These are phyloP conservation scores for Caenorhabditis wallacei DNA, from an alignment of 2,888 invertebrate genomes.

Conservation along the genomic window DNA sequence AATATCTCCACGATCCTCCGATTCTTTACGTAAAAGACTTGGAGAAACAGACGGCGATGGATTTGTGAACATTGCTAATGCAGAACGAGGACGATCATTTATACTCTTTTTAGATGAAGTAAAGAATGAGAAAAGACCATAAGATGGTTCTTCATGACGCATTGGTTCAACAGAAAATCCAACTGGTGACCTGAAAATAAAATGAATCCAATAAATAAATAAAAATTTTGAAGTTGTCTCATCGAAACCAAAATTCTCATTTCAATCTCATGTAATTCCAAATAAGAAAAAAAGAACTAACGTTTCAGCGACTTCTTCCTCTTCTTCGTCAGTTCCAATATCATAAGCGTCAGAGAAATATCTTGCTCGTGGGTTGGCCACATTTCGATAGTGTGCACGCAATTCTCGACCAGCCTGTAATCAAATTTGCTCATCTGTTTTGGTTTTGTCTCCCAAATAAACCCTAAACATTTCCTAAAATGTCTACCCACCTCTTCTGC, in stretches of 20 bases:
- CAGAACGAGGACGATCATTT: conserved; percentile 67
- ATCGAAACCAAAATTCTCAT: background rate
- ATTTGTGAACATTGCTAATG: conserved; percentile 64
- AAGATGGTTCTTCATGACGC: conserved; percentile 57
- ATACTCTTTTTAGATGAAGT: conserved; percentile 59
- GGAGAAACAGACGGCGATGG: conserved; percentile 47
- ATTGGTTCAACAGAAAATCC: conserved; percentile 56
- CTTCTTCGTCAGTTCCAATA: conserved; percentile 52
- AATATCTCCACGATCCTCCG: conserved; percentile 66
- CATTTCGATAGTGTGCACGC: conserved; percentile 67
- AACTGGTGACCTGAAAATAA: conserved; percentile 29
- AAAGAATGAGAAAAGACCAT: conserved; percentile 72
- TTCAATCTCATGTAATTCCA: background rate
- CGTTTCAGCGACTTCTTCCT: conserved; percentile 55
- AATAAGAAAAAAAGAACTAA: conserved; percentile 3
- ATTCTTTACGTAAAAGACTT: conserved; percentile 56
- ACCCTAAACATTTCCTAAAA: conserved; percentile 3
- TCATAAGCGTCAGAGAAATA: conserved; percentile 79
- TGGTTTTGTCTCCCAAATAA: background rate
- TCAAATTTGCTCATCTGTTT: conserved; percentile 55
- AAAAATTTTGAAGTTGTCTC: no score
- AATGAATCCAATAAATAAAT: background rate
- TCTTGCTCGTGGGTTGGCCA: conserved; percentile 78
- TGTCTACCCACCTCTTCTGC: conserved; percentile 74
- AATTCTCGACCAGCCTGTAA: conserved; percentile 73